Evolutionary conservation across 1,140 invertebrate genomes (phyloP).

Genomic region (Ladona fulva): DNA sequence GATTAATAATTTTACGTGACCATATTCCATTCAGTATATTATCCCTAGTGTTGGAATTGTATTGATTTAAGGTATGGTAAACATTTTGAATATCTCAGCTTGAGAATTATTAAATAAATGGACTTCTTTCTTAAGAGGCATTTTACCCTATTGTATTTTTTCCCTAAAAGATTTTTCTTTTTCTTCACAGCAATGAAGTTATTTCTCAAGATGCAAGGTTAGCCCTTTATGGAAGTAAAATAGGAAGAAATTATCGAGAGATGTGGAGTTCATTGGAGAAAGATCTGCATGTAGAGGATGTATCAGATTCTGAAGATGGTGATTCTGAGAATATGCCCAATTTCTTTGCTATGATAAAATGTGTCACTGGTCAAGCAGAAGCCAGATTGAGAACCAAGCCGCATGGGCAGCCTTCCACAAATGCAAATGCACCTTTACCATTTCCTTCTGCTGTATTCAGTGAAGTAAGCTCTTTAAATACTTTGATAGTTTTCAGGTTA

Average conservation of each 20-base stretch:
- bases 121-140: too few relatives aligned
- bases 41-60: too few relatives aligned
- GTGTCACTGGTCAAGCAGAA: constrained; percentile 37
- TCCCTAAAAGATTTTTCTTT: too few relatives aligned
- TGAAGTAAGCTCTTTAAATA: neutral
- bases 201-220: constrained; percentile 61
- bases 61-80: too few relatives aligned
- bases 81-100: too few relatives aligned
- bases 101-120: too few relatives aligned
- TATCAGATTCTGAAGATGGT: neutral
- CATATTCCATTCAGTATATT: too few relatives aligned
- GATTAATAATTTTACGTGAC: too few relatives aligned
- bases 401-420: neutral
- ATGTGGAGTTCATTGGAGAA: neutral
- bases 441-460: neutral
- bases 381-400: neutral
- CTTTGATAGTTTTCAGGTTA: neutral
- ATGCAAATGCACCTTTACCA: neutral
- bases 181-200: constrained; percentile 42
- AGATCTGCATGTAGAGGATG: neutral
- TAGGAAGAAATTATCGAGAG: constrained; percentile 23
- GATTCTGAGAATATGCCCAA: constrained; percentile 33
- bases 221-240: constrained; percentile 47
- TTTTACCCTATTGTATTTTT: too few relatives aligned
- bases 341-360: constrained; percentile 52